These are phyloP conservation scores for Fabriciana adippe DNA, from an alignment of 2,888 invertebrate genomes.

Conservation along the genomic window DNA sequence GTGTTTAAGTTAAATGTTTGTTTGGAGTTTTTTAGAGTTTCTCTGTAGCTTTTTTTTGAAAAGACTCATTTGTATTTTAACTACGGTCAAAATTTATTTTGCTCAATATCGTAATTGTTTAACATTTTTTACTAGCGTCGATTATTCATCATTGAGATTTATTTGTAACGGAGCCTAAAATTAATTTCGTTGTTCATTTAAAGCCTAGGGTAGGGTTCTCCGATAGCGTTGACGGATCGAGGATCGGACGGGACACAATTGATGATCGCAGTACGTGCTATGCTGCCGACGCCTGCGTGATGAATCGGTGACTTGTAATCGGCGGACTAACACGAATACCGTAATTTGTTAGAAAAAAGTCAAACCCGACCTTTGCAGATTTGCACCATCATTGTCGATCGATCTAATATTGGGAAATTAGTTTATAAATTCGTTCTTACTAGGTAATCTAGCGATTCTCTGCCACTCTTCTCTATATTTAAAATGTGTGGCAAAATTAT, in stretches of 20 bases:
- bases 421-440: neutral
- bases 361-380: constrained; percentile 53
- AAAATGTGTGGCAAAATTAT: no score
- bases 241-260: constrained; percentile 64
- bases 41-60: no score
- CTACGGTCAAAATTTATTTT: neutral
- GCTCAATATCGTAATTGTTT: neutral
- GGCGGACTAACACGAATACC: constrained; percentile 70
- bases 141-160: constrained; percentile 6
- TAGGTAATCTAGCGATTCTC: no score
- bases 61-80: no score
- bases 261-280: constrained; percentile 74
- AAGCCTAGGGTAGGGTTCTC: constrained; percentile 51
- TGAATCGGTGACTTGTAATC: constrained; percentile 78
- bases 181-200: constrained; percentile 70
- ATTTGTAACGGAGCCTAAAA: constrained; percentile 42
- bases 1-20: neutral
- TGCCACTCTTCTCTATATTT: no score
- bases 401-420: neutral
- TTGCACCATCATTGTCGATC: constrained; percentile 60
- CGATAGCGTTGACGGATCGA: constrained; percentile 77
- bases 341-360: constrained; percentile 62
- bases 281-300: constrained; percentile 63
- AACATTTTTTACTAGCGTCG: neutral
- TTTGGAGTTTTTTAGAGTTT: neutral